phyloP scores from a whole-genome alignment of 1,140 invertebrate genomes.

The Anoplophora glabripennis region DNA sequence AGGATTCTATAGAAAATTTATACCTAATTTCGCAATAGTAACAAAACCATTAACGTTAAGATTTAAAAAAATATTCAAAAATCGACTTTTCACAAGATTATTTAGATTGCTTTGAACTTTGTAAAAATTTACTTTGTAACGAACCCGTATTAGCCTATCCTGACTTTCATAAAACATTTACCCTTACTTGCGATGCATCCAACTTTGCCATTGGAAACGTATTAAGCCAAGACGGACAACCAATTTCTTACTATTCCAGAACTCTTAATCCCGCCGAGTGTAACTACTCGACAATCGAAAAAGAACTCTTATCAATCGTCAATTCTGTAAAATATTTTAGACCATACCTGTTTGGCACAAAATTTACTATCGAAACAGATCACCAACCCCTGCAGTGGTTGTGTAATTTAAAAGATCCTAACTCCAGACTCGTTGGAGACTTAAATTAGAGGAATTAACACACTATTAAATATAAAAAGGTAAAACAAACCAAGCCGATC shows the following conservation, averaged over 20 bases:
- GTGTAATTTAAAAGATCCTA: constrained; percentile 47
- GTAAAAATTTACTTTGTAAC: constrained; percentile 12
- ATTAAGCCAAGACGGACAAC: too few relatives aligned
- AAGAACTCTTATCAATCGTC: constrained; percentile 12
- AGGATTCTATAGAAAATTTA: constrained; percentile 19
- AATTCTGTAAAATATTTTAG: constrained; percentile 11
- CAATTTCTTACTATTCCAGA: not conserved
- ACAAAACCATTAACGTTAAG: constrained; percentile 8
- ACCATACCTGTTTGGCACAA: constrained; percentile 1
- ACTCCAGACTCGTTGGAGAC: constrained; percentile 36
- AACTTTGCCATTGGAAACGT: too few relatives aligned
- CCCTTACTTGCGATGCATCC: constrained; percentile 19
- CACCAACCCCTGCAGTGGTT: constrained; percentile 49
- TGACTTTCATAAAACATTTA: constrained; percentile 34
- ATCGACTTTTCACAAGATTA: not conserved
- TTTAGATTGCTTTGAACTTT: constrained; percentile 1
- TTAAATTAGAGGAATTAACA: too few relatives aligned
- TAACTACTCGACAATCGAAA: not conserved
- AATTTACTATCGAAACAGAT: not conserved
- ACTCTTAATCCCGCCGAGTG: too few relatives aligned
- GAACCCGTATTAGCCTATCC: constrained; percentile 29
- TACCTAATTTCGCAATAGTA: constrained; percentile 9
- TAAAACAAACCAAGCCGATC: too few relatives aligned
- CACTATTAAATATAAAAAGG: too few relatives aligned
- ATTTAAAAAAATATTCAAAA: constrained; percentile 22